These are phyloP conservation scores for Oreochromis tanganicae DNA, from an alignment of 2,113 vertebrate species.

Conservation along the genomic window DNA sequence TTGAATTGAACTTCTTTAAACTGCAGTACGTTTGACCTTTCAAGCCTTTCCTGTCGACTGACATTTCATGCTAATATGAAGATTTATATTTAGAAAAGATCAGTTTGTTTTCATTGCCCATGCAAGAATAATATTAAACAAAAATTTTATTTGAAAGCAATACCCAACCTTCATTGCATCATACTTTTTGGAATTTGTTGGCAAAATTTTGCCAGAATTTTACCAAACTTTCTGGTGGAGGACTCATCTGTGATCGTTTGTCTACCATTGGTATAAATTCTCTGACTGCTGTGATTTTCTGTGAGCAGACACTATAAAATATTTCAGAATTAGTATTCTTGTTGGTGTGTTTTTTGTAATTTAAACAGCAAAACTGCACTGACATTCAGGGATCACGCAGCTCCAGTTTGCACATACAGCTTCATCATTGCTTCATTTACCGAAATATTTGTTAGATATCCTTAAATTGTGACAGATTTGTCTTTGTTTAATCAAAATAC, in stretches of 20 bases:
- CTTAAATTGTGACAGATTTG: not conserved
- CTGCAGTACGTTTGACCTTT: not conserved
- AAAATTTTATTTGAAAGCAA: not conserved
- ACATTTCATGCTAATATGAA: not conserved
- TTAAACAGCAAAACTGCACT: not conserved
- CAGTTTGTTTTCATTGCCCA: not conserved
- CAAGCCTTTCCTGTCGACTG: not conserved
- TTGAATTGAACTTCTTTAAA: not conserved
- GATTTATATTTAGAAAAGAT: not conserved
- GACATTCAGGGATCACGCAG: not conserved
- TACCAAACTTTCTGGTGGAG: not conserved
- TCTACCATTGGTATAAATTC: not conserved
- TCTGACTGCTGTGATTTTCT: not conserved
- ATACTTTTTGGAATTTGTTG: not conserved
- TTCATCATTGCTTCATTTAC: not conserved
- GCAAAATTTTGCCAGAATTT: not conserved
- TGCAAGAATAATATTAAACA: not conserved
- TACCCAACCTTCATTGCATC: not conserved
- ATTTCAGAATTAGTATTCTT: too few relatives aligned
- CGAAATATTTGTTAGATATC: not conserved
- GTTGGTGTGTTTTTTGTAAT: not conserved
- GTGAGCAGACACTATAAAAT: not conserved
- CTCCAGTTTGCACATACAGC: not conserved
- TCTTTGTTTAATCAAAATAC: not conserved
- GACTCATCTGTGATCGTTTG: too few relatives aligned